Conservation (phyloP, 2,888 invertebrate species). For the Trissolcus japonicus region DNA sequence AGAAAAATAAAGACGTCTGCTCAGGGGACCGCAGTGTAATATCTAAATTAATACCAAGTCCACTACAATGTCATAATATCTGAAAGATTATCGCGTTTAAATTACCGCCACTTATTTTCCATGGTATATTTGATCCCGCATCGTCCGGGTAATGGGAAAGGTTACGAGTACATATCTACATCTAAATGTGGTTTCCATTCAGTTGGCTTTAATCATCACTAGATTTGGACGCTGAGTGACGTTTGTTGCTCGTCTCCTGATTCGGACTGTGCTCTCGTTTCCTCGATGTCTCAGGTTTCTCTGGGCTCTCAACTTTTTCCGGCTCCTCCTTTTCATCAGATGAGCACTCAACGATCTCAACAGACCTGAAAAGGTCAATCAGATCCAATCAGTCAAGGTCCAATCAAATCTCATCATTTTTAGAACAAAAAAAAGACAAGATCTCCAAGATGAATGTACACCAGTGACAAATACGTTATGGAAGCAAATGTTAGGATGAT, state of each 20-base stretch:
- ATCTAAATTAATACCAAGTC: constrained; percentile 37
- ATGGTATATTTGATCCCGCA: neutral
- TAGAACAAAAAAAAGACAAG: neutral
- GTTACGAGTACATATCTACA: constrained; percentile 31
- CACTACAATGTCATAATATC: constrained; percentile 10
- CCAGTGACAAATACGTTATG: neutral
- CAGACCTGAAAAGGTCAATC: constrained; percentile 40
- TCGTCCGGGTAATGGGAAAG: constrained; percentile 11
- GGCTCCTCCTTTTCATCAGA: constrained; percentile 35
- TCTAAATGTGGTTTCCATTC: constrained; percentile 32
- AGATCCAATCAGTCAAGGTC: neutral
- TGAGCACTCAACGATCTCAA: constrained; percentile 45
- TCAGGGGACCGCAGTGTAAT: constrained; percentile 9
- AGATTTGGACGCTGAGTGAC: constrained; percentile 63
- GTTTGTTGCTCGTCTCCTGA: constrained; percentile 65
- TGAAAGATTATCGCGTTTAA: neutral
- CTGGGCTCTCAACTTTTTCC: constrained; percentile 3
- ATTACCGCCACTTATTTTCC: neutral
- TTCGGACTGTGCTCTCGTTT: constrained; percentile 70
- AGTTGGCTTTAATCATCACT: constrained; percentile 60
- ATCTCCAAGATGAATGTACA: constrained; percentile 1
- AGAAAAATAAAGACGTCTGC: constrained; percentile 35
- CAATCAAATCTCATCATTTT: neutral
- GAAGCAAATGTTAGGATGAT: constrained; percentile 10
- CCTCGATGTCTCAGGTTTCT: constrained; percentile 58